Percentiles rank a stretch among this genome's conserved stretches.
Conservation (phyloP, 2,888 invertebrate species). For the Ashinkailepas kermadecensis region DNA sequence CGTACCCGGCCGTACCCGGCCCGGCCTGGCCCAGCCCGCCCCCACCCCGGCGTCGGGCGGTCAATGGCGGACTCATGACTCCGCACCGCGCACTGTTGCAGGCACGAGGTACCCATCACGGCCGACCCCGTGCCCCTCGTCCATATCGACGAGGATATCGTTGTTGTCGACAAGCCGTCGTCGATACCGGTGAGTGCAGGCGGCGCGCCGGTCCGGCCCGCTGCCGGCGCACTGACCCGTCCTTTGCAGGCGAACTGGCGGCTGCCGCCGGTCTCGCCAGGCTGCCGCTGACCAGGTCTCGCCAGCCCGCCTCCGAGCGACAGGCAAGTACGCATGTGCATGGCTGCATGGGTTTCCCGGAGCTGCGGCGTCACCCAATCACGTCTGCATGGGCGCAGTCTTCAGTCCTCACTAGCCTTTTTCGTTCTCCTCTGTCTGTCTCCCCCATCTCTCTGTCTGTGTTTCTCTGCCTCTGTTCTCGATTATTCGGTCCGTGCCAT, state of each 20-base stretch:
- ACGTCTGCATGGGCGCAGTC: neutral
- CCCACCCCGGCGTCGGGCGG: constrained; percentile 50
- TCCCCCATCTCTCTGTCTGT: no score
- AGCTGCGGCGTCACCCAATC: neutral
- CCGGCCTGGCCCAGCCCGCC: neutral
- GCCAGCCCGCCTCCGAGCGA: constrained; percentile 22
- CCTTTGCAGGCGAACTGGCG: no score
- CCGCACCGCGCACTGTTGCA: constrained; percentile 48
- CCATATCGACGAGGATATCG: constrained; percentile 95
- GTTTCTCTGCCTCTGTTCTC: no score
- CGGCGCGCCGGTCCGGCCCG: constrained; percentile 21
- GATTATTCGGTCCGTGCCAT: no score
- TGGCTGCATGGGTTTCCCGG: neutral
- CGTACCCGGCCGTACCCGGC: no score
- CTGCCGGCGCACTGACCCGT: constrained; percentile 11
- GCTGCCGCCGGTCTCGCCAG: no score
- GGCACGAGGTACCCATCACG: constrained; percentile 98
- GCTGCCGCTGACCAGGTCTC: constrained; percentile 8
- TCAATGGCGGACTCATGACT: constrained; percentile 40
- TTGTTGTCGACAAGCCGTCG: constrained; percentile 99
- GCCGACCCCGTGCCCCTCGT: constrained; percentile 94
- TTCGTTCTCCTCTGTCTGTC: no score
- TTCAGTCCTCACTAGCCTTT: no score
- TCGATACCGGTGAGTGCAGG: constrained; percentile 90
- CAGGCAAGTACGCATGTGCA: constrained; percentile 26